phyloP scores from a whole-genome alignment of 35 echinoderm and acorn worm genomes.

The Diadema setosum region DNA sequence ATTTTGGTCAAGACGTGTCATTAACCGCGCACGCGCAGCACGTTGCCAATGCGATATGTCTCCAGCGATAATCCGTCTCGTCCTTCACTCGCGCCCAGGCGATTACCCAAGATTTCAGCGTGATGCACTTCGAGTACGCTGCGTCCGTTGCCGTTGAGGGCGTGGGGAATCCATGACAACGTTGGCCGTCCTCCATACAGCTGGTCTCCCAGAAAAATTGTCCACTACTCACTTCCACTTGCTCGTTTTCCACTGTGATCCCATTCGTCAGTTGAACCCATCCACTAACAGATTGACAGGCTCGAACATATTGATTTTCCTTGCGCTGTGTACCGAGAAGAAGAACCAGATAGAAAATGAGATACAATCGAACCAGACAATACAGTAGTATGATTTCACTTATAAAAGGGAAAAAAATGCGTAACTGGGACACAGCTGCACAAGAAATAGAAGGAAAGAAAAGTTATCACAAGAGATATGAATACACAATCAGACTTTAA shows the following conservation, averaged over 20 bases:
- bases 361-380: too few species aligned
- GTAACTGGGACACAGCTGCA: too few species aligned
- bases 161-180: constrained; percentile 18
- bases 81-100: constrained; percentile 26
- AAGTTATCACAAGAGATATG: too few species aligned
- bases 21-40: constrained; percentile 49
- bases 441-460: too few species aligned
- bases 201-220: constrained; percentile 54
- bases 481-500: too few species aligned
- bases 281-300: constrained; percentile 16
- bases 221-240: constrained; percentile 31
- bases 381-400: too few species aligned
- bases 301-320: constrained; percentile 10
- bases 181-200: background rate
- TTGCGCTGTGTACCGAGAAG: background rate
- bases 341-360: background rate
- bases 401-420: too few species aligned
- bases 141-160: background rate
- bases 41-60: constrained; percentile 42
- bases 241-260: constrained; percentile 22
- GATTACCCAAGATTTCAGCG: constrained; percentile 51
- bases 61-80: constrained; percentile 27
- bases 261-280: constrained; percentile 31
- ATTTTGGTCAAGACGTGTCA: background rate
- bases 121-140: background rate